phyloP scores from a whole-genome alignment of 1,140 invertebrate genomes.

The Cephus cinctus region DNA sequence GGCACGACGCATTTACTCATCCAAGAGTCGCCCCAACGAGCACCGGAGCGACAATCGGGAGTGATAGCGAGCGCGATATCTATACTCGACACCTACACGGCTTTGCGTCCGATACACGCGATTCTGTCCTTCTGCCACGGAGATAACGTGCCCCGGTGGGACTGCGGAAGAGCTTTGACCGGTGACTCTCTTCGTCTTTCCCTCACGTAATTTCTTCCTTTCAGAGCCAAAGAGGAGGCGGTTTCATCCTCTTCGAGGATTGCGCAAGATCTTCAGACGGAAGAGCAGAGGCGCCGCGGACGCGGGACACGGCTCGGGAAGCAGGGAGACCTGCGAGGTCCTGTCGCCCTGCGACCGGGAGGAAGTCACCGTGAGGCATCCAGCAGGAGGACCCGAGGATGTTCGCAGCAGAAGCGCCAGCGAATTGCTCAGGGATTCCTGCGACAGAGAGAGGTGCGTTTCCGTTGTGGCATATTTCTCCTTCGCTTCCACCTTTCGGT shows the following conservation, averaged over 20 bases:
- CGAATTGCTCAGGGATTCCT: slow-evolving; percentile 61
- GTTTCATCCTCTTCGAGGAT: slow-evolving; percentile 64
- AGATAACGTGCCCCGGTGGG: slow-evolving; percentile 4
- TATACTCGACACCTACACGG: too few relatives aligned
- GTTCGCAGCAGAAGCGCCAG: slow-evolving; percentile 68
- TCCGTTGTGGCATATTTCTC: too few relatives aligned
- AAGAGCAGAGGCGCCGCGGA: slow-evolving; percentile 56
- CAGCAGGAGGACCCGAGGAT: slow-evolving; percentile 51
- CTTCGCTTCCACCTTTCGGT: too few relatives aligned
- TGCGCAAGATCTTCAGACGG: slow-evolving; percentile 69
- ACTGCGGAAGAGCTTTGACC: not conserved
- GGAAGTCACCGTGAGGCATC: slow-evolving; percentile 49
- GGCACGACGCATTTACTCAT: too few relatives aligned
- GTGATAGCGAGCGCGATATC: too few relatives aligned
- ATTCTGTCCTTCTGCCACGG: slow-evolving; percentile 6
- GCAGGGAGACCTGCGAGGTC: slow-evolving; percentile 32
- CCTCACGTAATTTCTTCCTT: slow-evolving; percentile 23
- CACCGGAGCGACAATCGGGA: too few relatives aligned
- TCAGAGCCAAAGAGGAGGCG: slow-evolving; percentile 66
- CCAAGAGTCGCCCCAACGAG: too few relatives aligned
- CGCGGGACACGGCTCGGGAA: slow-evolving; percentile 30
- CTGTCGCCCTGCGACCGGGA: slow-evolving; percentile 42
- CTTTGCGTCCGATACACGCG: slow-evolving; percentile 4
- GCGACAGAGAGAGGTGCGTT: slow-evolving; percentile 45
- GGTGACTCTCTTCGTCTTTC: not conserved